phyloP scores from a whole-genome alignment of 2,797 vertebrate genomes.

The Morelia viridis region DNA sequence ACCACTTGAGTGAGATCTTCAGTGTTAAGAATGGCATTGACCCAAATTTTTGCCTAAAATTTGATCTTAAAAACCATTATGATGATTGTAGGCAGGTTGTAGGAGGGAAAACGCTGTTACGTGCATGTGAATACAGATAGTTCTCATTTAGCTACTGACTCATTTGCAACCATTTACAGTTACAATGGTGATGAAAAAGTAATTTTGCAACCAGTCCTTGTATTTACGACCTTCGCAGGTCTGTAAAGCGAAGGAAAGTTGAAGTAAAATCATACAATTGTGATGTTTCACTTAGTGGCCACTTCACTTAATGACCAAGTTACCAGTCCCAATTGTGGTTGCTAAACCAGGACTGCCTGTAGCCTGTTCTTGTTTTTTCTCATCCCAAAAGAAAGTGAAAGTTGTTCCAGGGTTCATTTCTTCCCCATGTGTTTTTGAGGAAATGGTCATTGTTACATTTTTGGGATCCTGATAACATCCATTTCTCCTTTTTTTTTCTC shows the following conservation, averaged over 20 bases:
- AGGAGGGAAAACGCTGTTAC: background rate
- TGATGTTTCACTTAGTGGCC: background rate
- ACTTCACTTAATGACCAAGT: background rate
- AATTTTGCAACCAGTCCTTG: background rate
- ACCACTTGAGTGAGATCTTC: background rate
- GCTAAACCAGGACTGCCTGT: background rate
- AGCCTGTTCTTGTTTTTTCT: background rate
- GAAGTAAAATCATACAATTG: background rate
- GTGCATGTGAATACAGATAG: background rate
- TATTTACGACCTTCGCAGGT: background rate
- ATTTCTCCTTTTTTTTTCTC: conserved; percentile 12
- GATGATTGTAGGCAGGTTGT: background rate
- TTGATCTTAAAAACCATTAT: background rate
- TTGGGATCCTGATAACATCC: background rate
- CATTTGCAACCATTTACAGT: background rate
- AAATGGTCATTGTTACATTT: background rate
- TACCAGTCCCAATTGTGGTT: background rate
- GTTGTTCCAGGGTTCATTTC: background rate
- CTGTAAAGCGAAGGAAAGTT: background rate
- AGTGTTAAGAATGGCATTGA: background rate
- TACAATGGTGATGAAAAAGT: background rate
- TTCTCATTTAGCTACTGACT: background rate
- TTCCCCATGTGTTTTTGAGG: background rate
- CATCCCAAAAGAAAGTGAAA: background rate
- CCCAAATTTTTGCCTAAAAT: background rate